These are phyloP conservation scores for Amblyteles armatorius DNA, from an alignment of 2,888 invertebrate species.

Conservation along the genomic window DNA sequence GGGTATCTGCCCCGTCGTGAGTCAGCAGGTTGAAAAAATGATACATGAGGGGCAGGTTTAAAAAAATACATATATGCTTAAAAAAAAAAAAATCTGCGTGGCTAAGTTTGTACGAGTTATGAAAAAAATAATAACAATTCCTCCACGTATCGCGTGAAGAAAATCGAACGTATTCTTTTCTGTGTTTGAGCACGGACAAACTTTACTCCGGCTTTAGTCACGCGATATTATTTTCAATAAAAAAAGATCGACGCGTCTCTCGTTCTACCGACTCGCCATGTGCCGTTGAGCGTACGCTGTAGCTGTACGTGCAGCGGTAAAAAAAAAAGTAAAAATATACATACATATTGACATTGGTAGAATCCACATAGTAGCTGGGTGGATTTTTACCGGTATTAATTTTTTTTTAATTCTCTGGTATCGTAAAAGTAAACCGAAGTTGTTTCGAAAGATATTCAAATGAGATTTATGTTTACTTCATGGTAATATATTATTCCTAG, in stretches of 20 bases:
- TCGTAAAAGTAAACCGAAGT: too few relatives aligned
- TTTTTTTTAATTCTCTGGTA: too few relatives aligned
- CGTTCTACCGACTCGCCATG: too few relatives aligned
- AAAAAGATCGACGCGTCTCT: background rate
- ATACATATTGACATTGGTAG: constrained; percentile 1
- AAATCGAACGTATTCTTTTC: background rate
- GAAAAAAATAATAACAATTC: background rate
- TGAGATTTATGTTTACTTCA: background rate
- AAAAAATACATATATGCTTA: too few relatives aligned
- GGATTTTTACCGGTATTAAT: constrained; percentile 17
- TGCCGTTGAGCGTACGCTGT: background rate
- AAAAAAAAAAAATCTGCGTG: too few relatives aligned
- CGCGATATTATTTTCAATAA: background rate
- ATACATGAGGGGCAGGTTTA: too few relatives aligned
- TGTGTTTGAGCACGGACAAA: background rate
- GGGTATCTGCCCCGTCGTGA: too few relatives aligned
- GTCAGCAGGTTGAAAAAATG: too few relatives aligned
- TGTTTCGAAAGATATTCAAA: too few relatives aligned
- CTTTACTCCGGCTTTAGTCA: background rate
- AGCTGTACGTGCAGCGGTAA: background rate
- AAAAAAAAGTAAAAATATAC: background rate
- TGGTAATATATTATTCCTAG: background rate
- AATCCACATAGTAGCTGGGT: constrained; percentile 11
- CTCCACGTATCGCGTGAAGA: background rate
- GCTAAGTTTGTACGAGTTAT: too few relatives aligned